Base-by-base conservation (phyloP, 2,888 invertebrate species). In the Himalopsyche tibetana region DNA sequence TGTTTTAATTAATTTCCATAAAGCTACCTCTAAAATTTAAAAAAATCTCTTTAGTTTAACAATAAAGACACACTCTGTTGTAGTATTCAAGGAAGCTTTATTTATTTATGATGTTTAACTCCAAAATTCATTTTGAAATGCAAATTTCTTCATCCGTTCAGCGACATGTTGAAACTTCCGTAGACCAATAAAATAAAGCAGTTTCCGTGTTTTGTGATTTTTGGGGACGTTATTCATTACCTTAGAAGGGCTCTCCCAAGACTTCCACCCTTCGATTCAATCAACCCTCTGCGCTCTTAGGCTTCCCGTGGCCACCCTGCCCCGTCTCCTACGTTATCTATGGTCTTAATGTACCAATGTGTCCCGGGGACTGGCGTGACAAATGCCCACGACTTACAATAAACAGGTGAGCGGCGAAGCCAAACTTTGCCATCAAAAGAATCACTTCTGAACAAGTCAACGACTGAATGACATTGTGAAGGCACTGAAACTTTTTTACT, bases 311-410 rank as follows among this genome's bases (percentile, higher is more conserved):
- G 69, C 45, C n/a, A 51, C 82, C 82, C 38, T 6, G 15, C 69
- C 69, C 85, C 55, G 28, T 55, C 51, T 45, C 55, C 51, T 38
- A 15, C 38, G 84, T 84, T 86, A 86, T 86, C 86, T 86, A 84
- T 84, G 82, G 82, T 80, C 84, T 80, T 63, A 82, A 84, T 84
- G 82, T 84, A 86, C 86, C 86, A 84, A 86, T 86, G 84, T 55
- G 86, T 86, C 84, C 86, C 82, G n/a, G 69, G 38, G 28, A 83
- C 80, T 81, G 86, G 82, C 82, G 86, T 87, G 86, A 87, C 86
- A 84, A 87, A 87, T 87, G 86, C 83, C 82, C 45, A 82, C 56
- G 45, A 80, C 86, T 83, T 84, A 63, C 86, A 63, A 63, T 63
- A 63, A 63, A 63, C 63, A 85, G 84, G 84, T 85, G 84, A 82